Base-by-base conservation (phyloP, 1,140 invertebrate species). In the Doryteuthis pealeii region DNA sequence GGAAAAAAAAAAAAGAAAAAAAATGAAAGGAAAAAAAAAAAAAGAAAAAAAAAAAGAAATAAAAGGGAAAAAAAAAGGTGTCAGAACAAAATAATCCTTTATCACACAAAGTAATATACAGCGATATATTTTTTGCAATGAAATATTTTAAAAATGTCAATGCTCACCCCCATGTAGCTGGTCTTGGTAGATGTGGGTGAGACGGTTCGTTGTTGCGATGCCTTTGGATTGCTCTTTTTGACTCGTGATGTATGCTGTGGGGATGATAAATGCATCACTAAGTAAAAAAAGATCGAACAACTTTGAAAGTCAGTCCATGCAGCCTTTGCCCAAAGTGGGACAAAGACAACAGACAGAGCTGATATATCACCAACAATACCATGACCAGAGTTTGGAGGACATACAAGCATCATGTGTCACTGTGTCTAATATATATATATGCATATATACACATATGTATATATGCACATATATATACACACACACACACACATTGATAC, bases 131-230 rank as follows among this genome's bases (percentile, higher is more conserved):
- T 62, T 62, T 62, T 62, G 2, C 54, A 62, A 62, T 62, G 54
- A 62, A 62, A 62, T 62, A 62, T n/a, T 62, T 62, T 28, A 62
- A 62, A 62, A 62, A 62, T 62, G 18, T 62, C 5, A 62, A 62
- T 62, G 54, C 54, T 62, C 54, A 62, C 54, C 54, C 54, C 54
- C 54, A 62, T 62, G 54, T 62, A 62, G 54, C 54, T 62, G 54
- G 26, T 28, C 54, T 62, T 62, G 54, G 54, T 62, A 62, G 54
- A 62, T 62, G 54, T 62, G 54, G 54, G 54, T 62, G 54, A 62
- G 18, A 22, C 22, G 10, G 54, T 62, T 62, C 54, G 54, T 62
- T 62, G 54, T 62, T 62, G 54, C 18, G 22, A 62, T 62, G 54
- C 26, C 54, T 62, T 62, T 62, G 22, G 54, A 62, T 62, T 62